phyloP scores from a whole-genome alignment of 2,113 vertebrate species.

The Channa maculata region DNA sequence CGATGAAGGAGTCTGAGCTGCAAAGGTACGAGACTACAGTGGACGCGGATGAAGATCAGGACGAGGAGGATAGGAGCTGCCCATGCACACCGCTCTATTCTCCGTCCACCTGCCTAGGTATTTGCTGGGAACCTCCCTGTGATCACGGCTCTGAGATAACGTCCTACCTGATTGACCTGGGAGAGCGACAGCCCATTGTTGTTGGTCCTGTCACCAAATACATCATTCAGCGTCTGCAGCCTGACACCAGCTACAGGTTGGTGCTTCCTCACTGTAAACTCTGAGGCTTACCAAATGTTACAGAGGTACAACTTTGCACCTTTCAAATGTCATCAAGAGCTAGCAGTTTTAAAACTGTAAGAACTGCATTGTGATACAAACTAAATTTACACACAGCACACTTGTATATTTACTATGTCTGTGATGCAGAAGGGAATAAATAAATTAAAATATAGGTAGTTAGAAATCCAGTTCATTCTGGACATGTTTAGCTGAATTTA shows the following conservation, averaged over 20 bases:
- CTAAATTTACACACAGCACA: neutral
- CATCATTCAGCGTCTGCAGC: constrained; percentile 91
- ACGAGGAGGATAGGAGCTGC: constrained; percentile 67
- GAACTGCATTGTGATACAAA: neutral
- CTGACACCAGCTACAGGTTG: constrained; percentile 97
- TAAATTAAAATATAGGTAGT: neutral
- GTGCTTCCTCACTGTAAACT: neutral
- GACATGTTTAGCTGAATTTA: too few relatives aligned
- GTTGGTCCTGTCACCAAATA: constrained; percentile 88
- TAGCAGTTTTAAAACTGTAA: neutral
- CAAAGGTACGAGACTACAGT: constrained; percentile 37
- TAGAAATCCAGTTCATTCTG: neutral
- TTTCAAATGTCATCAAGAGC: neutral
- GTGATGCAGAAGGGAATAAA: neutral
- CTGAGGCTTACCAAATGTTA: neutral
- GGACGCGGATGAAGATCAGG: constrained; percentile 69
- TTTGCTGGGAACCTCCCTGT: constrained; percentile 92
- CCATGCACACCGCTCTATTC: constrained; percentile 81
- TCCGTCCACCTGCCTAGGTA: constrained; percentile 92
- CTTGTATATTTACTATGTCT: neutral
- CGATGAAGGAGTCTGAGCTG: constrained; percentile 88
- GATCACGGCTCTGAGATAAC: constrained; percentile 95
- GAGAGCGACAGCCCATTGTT: constrained; percentile 90
- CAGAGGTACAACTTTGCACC: neutral
- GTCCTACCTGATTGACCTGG: constrained; percentile 94